These are phyloP conservation scores for Resseliella maxima DNA, from an alignment of 2,888 invertebrate genomes.

Conservation along the genomic window DNA sequence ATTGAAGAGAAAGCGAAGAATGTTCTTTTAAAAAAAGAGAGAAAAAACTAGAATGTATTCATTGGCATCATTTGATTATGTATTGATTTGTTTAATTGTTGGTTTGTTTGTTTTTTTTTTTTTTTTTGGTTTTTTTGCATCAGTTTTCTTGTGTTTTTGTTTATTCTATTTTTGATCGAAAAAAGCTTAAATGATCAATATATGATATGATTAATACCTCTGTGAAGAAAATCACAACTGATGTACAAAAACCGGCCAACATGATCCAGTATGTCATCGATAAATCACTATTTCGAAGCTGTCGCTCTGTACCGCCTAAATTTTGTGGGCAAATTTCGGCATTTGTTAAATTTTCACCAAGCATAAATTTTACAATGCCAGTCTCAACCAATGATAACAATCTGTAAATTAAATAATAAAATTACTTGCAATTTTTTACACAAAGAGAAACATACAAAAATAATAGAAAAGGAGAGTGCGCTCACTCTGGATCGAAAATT, in stretches of 20 bases:
- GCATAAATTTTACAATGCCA: slow-evolving; percentile 78
- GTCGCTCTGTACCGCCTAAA: slow-evolving; percentile 82
- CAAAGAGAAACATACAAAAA: neutral
- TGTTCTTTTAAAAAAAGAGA: neutral
- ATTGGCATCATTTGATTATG: no score
- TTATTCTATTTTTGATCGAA: no score
- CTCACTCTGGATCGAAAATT: slow-evolving; percentile 79
- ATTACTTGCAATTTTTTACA: neutral
- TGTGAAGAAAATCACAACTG: slow-evolving; percentile 73
- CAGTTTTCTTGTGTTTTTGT: no score
- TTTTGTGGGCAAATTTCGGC: slow-evolving; percentile 85
- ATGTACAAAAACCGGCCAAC: slow-evolving; percentile 75
- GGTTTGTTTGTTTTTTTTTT: neutral
- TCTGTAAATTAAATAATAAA: slow-evolving; percentile 1
- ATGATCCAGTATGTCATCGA: slow-evolving; percentile 84
- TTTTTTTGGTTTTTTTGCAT: neutral
- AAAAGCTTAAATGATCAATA: neutral
- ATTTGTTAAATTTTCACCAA: slow-evolving; percentile 74
- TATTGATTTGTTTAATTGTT: no score
- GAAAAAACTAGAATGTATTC: neutral
- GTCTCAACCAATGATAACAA: slow-evolving; percentile 73
- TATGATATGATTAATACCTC: slow-evolving; percentile 69
- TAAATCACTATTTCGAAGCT: slow-evolving; percentile 80
- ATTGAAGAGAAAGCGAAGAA: neutral
- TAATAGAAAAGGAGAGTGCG: slow-evolving; percentile 8